Conservation (phyloP, 1,140 invertebrate genomes). For the Holcopasites calliopsidis region DNA sequence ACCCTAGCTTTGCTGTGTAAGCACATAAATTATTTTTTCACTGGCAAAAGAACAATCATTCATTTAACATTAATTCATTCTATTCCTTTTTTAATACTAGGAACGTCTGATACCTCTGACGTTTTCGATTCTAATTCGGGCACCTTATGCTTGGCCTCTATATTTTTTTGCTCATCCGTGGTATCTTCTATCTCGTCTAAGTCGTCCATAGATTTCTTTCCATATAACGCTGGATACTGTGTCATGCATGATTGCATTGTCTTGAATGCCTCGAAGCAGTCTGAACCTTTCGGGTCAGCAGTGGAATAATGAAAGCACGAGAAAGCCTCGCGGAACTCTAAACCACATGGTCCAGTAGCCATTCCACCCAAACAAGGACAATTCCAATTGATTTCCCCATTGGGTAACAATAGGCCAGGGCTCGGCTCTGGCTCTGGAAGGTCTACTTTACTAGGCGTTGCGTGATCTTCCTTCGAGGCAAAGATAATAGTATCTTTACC, state of each 20-base stretch:
- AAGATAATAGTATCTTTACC: constrained; percentile 93
- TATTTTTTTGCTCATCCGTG: not conserved
- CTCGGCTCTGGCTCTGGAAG: constrained; percentile 87
- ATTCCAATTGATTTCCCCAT: constrained; percentile 97
- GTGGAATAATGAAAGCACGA: constrained; percentile 95
- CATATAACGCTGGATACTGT: constrained; percentile 93
- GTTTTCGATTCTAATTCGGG: constrained; percentile 13
- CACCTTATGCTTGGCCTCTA: not conserved
- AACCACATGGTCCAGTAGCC: constrained; percentile 96
- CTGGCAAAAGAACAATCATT: not conserved
- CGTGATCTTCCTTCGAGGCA: constrained; percentile 89
- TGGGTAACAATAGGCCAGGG: constrained; percentile 90
- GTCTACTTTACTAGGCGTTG: constrained; percentile 85
- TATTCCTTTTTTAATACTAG: constrained; percentile 46
- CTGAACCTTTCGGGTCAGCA: constrained; percentile 90
- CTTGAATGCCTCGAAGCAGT: constrained; percentile 94
- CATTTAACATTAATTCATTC: constrained; percentile 40
- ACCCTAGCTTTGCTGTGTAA: not conserved
- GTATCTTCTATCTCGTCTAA: constrained; percentile 23
- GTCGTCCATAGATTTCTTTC: constrained; percentile 80
- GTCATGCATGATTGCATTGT: constrained; percentile 96
- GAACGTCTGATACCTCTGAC: constrained; percentile 9
- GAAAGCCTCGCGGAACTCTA: constrained; percentile 95
- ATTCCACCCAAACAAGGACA: constrained; percentile 98
- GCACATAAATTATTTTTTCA: not conserved